Evolutionary conservation across 1,140 invertebrate genomes (phyloP).

Genomic region (Pissodes strobi): DNA sequence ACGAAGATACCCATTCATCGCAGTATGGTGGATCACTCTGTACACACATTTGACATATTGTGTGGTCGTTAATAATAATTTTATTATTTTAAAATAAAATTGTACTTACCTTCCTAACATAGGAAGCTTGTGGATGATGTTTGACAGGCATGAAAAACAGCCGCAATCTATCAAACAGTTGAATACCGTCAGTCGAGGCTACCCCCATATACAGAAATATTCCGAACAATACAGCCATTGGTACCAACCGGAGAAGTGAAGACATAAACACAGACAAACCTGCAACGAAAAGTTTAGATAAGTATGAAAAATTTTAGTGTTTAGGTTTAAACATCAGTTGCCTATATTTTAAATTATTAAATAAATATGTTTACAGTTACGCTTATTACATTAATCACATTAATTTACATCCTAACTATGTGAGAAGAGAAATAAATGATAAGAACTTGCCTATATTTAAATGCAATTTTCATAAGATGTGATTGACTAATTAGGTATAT

Average conservation of each 20-base stretch:
- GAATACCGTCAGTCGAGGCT: constrained; percentile 88
- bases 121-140: constrained; percentile 84
- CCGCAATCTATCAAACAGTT: constrained; percentile 83
- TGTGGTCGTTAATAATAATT: not conserved
- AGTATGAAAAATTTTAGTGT: no score
- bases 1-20: no score
- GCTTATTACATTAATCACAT: no score
- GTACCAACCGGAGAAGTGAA: constrained; percentile 78
- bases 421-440: no score
- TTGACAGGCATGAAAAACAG: constrained; percentile 92
- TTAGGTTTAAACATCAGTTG: no score
- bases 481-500: no score
- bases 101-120: constrained; percentile 69
- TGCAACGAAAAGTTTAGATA: constrained; percentile 21
- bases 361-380: no score
- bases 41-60: not conserved
- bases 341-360: no score
- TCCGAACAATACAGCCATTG: constrained; percentile 92
- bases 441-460: no score
- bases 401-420: no score
- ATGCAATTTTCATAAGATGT: no score
- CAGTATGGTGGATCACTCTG: no score
- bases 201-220: constrained; percentile 98
- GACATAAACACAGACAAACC: constrained; percentile 79
- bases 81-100: not conserved